phyloP scores from a whole-genome alignment of 1,140 invertebrate genomes.

The Pseudomyrmex sp. region DNA sequence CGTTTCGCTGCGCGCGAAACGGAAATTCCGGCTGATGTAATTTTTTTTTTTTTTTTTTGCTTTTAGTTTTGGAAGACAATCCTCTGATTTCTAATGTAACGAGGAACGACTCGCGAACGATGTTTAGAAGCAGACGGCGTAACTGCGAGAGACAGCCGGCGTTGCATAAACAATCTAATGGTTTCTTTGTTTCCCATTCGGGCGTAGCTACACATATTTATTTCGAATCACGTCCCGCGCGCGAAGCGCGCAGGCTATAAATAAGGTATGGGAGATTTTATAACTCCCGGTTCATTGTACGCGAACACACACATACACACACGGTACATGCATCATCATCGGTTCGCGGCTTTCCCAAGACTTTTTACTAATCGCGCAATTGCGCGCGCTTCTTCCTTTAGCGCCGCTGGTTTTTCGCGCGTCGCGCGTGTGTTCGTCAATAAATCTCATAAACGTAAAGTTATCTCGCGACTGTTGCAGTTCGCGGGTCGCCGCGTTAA shows the following conservation, averaged over 20 bases:
- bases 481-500: constrained; percentile 3
- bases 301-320: no score
- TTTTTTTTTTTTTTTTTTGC: no score
- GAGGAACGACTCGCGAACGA: constrained; percentile 15
- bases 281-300: constrained; percentile 23
- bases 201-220: constrained; percentile 4
- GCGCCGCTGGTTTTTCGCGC: constrained; percentile 50
- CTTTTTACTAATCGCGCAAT: constrained; percentile 40
- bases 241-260: background rate
- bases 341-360: background rate
- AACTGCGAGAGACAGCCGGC: background rate
- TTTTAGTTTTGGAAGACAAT: background rate
- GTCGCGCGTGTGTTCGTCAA: constrained; percentile 6
- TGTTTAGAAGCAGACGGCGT: constrained; percentile 27
- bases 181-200: constrained; percentile 35
- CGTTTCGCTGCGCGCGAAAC: background rate
- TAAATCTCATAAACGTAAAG: constrained; percentile 56
- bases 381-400: constrained; percentile 56
- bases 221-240: constrained; percentile 37
- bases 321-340: constrained; percentile 1
- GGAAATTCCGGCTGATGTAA: background rate
- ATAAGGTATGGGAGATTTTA: constrained; percentile 19
- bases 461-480: constrained; percentile 30
- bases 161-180: constrained; percentile 36
- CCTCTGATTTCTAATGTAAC: constrained; percentile 14